Percentiles rank a stretch among this genome's conserved stretches.
Evolutionary conservation across 2,113 vertebrate genomes (phyloP).

Genomic region (Rhinoderma darwinii): DNA sequence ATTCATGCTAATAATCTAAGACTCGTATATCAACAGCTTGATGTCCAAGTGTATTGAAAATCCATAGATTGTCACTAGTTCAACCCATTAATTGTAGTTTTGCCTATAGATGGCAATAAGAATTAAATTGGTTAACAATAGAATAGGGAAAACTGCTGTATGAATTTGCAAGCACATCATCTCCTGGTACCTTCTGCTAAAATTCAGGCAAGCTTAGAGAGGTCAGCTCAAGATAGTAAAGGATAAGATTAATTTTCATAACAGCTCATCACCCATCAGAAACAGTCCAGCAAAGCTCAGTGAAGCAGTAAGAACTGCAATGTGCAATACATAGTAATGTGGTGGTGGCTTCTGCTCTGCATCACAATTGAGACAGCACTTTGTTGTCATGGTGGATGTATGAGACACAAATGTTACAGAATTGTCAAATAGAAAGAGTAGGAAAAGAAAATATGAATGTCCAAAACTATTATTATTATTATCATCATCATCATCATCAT

Average conservation of each 20-base stretch:
- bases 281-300: conserved; percentile 28
- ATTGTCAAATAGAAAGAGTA: not conserved
- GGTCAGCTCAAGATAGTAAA: conserved; percentile 25
- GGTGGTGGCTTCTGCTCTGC: conserved; percentile 21
- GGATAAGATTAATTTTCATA: conserved; percentile 32
- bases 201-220: conserved; percentile 13
- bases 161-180: not conserved
- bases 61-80: not conserved
- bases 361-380: conserved; percentile 10
- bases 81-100: not conserved
- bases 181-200: not conserved
- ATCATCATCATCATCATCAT: too few relatives aligned
- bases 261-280: conserved; percentile 28
- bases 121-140: not conserved
- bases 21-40: too few relatives aligned
- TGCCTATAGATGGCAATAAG: not conserved
- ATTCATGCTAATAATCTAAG: too few relatives aligned
- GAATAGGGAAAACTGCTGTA: not conserved
- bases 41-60: too few relatives aligned
- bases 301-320: conserved; percentile 19
- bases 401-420: not conserved
- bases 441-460: not conserved
- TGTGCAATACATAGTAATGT: conserved; percentile 27
- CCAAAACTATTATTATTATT: not conserved
- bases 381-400: not conserved